Percentiles rank a stretch among this genome's conserved stretches.
These are phyloP conservation scores for Calypte anna DNA, from an alignment of 2,113 vertebrate species.

Conservation along the genomic window DNA sequence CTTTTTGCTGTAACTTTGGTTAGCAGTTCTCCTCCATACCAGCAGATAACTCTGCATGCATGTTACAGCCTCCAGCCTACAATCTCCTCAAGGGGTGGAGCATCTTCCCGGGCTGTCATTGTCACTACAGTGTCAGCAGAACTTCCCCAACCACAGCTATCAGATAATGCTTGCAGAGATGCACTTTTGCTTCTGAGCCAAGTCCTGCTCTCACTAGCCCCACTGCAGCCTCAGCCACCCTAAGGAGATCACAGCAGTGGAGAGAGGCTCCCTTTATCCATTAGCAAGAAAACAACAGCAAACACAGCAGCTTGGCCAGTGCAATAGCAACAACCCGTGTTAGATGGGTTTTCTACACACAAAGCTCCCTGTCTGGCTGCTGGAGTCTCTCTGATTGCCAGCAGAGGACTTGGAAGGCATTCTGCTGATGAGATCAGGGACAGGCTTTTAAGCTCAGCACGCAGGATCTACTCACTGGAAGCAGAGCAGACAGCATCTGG, in stretches of 20 bases:
- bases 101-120: neutral
- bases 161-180: neutral
- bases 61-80: neutral
- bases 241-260: neutral
- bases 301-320: neutral
- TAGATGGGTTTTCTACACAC: constrained; percentile 24
- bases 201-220: neutral
- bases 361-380: constrained; percentile 31
- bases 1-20: neutral
- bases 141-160: neutral
- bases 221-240: neutral
- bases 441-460: neutral
- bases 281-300: neutral
- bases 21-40: neutral
- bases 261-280: neutral
- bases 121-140: neutral
- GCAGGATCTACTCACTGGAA: neutral
- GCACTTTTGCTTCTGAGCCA: neutral
- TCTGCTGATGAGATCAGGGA: neutral
- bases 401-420: constrained; percentile 12
- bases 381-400: constrained; percentile 2
- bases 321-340: neutral
- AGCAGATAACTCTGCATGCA: neutral
- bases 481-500: neutral
- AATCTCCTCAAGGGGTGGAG: neutral